Evolutionary conservation across 2,797 vertebrate genomes (phyloP).

Genomic region (Myotis daubentonii): DNA sequence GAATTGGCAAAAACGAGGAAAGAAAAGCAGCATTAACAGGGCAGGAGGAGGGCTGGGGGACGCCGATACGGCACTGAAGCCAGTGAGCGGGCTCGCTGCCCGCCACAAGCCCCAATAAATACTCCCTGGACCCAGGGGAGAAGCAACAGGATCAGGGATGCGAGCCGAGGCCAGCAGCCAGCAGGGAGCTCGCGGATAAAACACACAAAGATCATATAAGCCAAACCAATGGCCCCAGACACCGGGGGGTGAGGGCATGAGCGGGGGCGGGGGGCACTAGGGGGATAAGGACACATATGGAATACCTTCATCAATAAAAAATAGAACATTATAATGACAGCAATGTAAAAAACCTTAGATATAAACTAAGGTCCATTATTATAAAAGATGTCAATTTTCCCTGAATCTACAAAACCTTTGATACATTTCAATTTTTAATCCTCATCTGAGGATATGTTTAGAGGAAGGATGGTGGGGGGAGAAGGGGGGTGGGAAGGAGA

Average conservation of each 20-base stretch:
- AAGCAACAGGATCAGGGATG: background rate
- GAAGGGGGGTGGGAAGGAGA: too few species aligned
- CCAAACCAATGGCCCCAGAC: too few species aligned
- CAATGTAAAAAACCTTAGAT: background rate
- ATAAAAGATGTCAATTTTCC: background rate
- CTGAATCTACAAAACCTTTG: background rate
- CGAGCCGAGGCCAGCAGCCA: background rate
- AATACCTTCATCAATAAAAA: too few species aligned
- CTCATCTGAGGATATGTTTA: background rate
- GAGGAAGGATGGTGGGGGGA: background rate
- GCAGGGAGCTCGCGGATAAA: background rate
- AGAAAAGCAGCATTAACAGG: background rate
- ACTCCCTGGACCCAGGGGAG: background rate
- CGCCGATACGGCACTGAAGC: background rate
- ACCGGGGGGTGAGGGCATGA: too few species aligned
- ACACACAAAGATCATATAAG: background rate
- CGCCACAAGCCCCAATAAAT: rapidly evolving
- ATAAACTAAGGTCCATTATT: background rate
- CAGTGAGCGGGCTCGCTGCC: rapidly evolving
- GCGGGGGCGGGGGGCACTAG: too few species aligned
- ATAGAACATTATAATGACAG: background rate
- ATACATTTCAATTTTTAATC: background rate
- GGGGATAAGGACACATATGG: too few species aligned
- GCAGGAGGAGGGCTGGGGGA: rapidly evolving
- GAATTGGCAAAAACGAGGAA: background rate